Evolutionary conservation across 53 echinoderm and acorn worm genomes (phyloP), one percentile per base, ranked within the genome.

Genomic region (Luidia sarsii): DNA sequence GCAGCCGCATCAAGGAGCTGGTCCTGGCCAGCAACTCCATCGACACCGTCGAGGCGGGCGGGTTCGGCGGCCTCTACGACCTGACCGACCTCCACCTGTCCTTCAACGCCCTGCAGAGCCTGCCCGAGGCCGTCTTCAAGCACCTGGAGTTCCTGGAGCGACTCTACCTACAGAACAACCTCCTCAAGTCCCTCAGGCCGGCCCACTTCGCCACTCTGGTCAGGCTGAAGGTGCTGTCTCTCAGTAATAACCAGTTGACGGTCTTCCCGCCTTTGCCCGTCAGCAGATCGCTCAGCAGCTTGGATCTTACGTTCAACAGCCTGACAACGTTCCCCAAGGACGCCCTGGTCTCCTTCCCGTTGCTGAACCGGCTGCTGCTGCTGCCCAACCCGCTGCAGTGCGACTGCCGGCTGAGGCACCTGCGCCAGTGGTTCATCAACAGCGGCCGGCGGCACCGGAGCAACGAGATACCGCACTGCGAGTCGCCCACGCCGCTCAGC

Each of bases 111-210:
- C 61, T 97, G 7, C 62, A 85, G 37, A 57, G 86, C 15, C 48
- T 97, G 29, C 81, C 85, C 9, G 45, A 45, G 5, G 50, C 54
- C 3, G 75, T 59, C 1, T 90, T 93, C 25, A 57, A 57, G 6
- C 73, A 83, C 10, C 24, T 97, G 39, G 50, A 52, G 32, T 79
- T 73, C 32, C 75, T 97, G n/a, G 92, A 93, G 67, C 69, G 86
- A 41, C 66, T 97, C 2, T 57, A 68, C n/a, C 56, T 97, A 15
- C 89, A 91, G 67, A 91, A 89, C 62, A 97, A 97, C 75, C 63
- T 86, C 46, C 80, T 97, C 2, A 65, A 48, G 33, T 54, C 79
- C 1, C 52, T 97, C 25, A 79, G 74, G 14, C 45, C 52, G 11
- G 67, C 85, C 25, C 83, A 83, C 64, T 93, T 97, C 49, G 64